phyloP scores from a whole-genome alignment of 2,888 invertebrate genomes.

The Ochropleura plecta region DNA sequence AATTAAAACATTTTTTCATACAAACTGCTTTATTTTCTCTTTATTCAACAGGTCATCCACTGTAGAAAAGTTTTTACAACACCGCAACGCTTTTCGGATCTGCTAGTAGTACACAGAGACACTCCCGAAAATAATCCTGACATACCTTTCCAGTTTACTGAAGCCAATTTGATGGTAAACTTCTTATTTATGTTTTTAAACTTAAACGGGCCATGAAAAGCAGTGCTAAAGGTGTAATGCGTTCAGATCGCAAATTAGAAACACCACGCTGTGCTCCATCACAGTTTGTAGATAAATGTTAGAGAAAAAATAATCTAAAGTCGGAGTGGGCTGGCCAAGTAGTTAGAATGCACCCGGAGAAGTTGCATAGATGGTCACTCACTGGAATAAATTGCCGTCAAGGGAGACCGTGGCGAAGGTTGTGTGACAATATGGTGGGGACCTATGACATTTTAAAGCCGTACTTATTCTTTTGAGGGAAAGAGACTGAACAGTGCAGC shows the following conservation, averaged over 20 bases:
- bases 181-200: background rate
- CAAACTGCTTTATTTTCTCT: slow-evolving; percentile 6
- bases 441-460: too few relatives aligned
- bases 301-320: background rate
- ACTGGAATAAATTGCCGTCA: background rate
- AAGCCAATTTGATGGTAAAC: slow-evolving; percentile 81
- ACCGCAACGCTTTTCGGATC: slow-evolving; percentile 72
- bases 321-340: too few relatives aligned
- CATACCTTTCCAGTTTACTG: slow-evolving; percentile 83
- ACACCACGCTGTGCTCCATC: background rate
- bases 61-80: slow-evolving; percentile 73
- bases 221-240: background rate
- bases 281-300: background rate
- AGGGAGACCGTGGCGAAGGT: background rate
- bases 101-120: slow-evolving; percentile 81
- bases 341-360: background rate
- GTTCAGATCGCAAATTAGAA: background rate
- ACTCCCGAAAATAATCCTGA: slow-evolving; percentile 75
- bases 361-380: background rate
- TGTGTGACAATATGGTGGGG: background rate
- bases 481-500: too few relatives aligned
- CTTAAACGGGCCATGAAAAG: background rate
- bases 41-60: slow-evolving; percentile 63
- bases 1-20: slow-evolving; percentile 16
- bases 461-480: too few relatives aligned